phyloP scores from a whole-genome alignment of 2,888 invertebrate genomes.

The Mongoloraphidia duomilia region DNA sequence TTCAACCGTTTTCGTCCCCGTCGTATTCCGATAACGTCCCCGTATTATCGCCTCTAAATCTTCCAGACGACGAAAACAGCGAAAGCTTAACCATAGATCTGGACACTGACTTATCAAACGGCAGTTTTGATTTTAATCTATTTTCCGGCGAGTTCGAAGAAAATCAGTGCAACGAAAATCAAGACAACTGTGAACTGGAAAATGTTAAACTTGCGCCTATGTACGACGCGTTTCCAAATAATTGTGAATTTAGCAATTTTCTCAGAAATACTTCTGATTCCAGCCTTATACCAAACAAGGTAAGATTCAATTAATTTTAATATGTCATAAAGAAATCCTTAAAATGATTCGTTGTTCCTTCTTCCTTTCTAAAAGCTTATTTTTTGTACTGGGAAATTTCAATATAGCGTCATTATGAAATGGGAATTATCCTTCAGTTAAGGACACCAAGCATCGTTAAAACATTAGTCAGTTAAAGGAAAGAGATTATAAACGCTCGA shows the following conservation, averaged over 20 bases:
- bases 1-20: constrained; percentile 6
- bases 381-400: too few relatives aligned
- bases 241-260: constrained; percentile 23
- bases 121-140: constrained; percentile 20
- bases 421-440: too few relatives aligned
- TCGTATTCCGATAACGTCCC: constrained; percentile 1
- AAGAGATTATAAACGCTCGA: too few relatives aligned
- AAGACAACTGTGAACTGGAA: constrained; percentile 1
- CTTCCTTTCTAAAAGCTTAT: too few relatives aligned
- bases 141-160: constrained; percentile 17
- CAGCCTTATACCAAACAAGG: too few relatives aligned
- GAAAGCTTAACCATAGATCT: not conserved
- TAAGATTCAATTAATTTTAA: too few relatives aligned
- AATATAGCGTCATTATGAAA: too few relatives aligned
- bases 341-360: too few relatives aligned
- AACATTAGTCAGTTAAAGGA: too few relatives aligned
- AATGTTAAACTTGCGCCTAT: constrained; percentile 16
- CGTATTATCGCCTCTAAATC: constrained; percentile 4
- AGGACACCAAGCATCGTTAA: too few relatives aligned
- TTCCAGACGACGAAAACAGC: not conserved
- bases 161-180: constrained; percentile 13
- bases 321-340: too few relatives aligned
- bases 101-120: constrained; percentile 16
- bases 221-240: not conserved
- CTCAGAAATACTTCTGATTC: constrained; percentile 18